Evolutionary conservation across 2,888 invertebrate genomes (phyloP), one percentile per base, ranked within the genome.

Genomic region (Sussaba pulchella): DNA sequence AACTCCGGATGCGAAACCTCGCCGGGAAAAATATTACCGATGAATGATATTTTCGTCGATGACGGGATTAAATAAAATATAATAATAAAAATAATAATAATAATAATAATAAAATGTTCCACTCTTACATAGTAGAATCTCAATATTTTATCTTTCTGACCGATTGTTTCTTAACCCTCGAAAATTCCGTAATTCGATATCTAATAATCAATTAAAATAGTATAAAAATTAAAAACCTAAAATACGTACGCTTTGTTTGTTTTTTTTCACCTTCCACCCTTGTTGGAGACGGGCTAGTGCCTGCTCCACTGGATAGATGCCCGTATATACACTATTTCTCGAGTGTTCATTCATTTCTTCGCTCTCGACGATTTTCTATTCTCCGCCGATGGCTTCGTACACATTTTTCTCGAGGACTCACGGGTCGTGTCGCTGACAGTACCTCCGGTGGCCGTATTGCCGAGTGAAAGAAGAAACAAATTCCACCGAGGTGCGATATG

Each of bases 391-490:
- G n/a, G n/a, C 26, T 61, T 61, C 39, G 10, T 61, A 41, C 21
- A 41, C 61, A 41, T 61, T 61, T 61, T 39, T 39, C 61, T 21
- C 26, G 17, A 57, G 57, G 14, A 57, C n/a, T 36, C 36, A 17
- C 57, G 12, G 54, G 9, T 36, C 36, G 31, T 41, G 61, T 61
- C 41, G 61, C 17, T 36, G 61, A n/a, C 41, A n/a, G 39, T 21
- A 39, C 14, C 21, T 14, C 8, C 5, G 6, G 57, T 61, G 21
- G 41, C 12, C 61, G 21, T 31, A 6, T 61, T 21, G 61, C 41
- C 19, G 61, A 61, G 39, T 61, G 41, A 61, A 61, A 61, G 61
- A 61, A 39, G 61, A 61, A 41, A 61, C 19, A 61, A 61, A 61
- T 61, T 61, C 21, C 61, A 21, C 19, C 19, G 61, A 61, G 61